These are phyloP conservation scores for Vandiemenella viatica DNA, from an alignment of 2,888 invertebrate genomes.

Conservation along the genomic window DNA sequence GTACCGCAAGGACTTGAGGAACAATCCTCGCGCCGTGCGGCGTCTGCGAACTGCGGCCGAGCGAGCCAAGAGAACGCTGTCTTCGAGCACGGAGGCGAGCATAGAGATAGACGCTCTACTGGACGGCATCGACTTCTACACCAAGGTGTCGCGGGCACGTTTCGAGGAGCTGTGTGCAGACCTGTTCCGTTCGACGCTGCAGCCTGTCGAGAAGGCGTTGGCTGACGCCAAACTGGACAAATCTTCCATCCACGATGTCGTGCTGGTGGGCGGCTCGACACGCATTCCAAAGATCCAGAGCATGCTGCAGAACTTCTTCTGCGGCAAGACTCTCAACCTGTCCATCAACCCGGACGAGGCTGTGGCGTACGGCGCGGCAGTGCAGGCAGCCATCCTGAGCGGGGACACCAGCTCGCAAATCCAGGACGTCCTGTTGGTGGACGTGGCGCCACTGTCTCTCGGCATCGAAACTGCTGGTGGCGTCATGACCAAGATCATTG, in stretches of 20 bases:
- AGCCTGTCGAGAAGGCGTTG: slow-evolving; percentile 64
- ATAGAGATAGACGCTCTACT: slow-evolving; percentile 61
- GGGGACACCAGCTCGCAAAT: slow-evolving; percentile 36
- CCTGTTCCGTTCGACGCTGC: slow-evolving; percentile 53
- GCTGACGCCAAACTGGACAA: slow-evolving; percentile 67
- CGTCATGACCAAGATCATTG: slow-evolving; percentile 65
- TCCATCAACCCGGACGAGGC: slow-evolving; percentile 96
- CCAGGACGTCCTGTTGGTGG: slow-evolving; percentile 69
- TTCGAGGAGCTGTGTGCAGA: slow-evolving; percentile 62
- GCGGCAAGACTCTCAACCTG: slow-evolving; percentile 46
- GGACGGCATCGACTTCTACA: slow-evolving; percentile 58
- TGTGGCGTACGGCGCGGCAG: slow-evolving; percentile 93
- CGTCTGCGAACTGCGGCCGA: slow-evolving; percentile 61
- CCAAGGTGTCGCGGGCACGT: slow-evolving; percentile 51
- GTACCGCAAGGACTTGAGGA: slow-evolving; percentile 50
- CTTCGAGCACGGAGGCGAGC: slow-evolving; percentile 58
- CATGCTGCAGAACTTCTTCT: slow-evolving; percentile 25
- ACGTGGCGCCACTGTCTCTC: slow-evolving; percentile 42
- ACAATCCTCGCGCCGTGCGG: slow-evolving; percentile 48
- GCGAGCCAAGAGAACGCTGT: slow-evolving; percentile 59
- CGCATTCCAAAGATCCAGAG: slow-evolving; percentile 45
- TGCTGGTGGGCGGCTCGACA: slow-evolving; percentile 68
- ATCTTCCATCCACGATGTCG: slow-evolving; percentile 57
- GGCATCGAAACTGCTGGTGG: slow-evolving; percentile 76
- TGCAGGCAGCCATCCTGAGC: slow-evolving; percentile 85